Base-by-base conservation (phyloP, 2,797 vertebrate species). In the Synaphobranchus kaupii region DNA sequence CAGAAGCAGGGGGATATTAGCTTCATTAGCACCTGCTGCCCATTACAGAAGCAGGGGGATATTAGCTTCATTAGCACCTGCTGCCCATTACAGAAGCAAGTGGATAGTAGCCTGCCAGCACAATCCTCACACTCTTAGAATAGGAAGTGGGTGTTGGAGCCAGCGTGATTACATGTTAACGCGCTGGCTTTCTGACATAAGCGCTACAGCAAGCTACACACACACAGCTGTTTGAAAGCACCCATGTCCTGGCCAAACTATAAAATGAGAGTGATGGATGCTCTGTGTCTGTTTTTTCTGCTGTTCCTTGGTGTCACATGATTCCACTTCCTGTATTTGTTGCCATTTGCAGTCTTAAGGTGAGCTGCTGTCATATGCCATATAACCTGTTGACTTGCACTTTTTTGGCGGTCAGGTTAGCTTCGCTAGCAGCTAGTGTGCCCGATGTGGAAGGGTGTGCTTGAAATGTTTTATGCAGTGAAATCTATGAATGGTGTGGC, bases 1-100 rank as follows among this genome's bases (percentile, higher is more conserved):
- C n/a, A n/a, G n/a, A n/a, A n/a, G n/a, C n/a, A n/a, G n/a, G n/a
- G n/a, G n/a, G n/a, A n/a, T n/a, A n/a, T n/a, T n/a, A n/a, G n/a
- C n/a, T n/a, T n/a, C n/a, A n/a, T 76, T 76, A 76, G 34, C 71
- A 80, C 39, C 76, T 48, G 76, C 48, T 80, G 76, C 76, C 44
- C 2, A 9, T 80, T 80, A 80, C 76, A n/a, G 48, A 80, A 80
- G 44, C 76, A 7, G 10, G 39, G 68, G 17, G 71, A 48, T 48
- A 80, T 80, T 25, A 39, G 39, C 39, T 39, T 39, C 39, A 39
- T 39, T 39, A 39, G 39, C 39, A 39, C 39, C 39, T 39, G 39
- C 39, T 39, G 39, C 1, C 39, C 39, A 39, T 39, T 39, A 39
- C 39, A 39, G 39, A 39, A 39, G 39, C 39, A 9, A 12, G 39